phyloP scores from a whole-genome alignment of 2,888 invertebrate species.

The Cryptus armator region DNA sequence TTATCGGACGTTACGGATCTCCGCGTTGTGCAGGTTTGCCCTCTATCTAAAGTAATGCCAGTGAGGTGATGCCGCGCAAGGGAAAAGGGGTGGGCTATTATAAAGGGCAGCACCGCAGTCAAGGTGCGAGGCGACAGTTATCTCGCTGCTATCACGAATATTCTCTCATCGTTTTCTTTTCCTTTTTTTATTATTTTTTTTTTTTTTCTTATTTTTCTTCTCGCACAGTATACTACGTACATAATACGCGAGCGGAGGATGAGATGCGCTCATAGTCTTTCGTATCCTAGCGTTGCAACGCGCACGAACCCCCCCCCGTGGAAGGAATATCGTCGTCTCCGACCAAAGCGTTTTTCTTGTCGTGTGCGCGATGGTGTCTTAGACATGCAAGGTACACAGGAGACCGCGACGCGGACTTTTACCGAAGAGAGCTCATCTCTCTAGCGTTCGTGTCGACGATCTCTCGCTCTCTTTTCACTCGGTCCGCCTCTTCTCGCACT shows the following conservation, averaged over 20 bases:
- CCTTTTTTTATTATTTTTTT: constrained; percentile 18
- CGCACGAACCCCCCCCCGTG: not conserved
- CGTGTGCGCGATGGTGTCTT: constrained; percentile 73
- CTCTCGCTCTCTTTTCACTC: constrained; percentile 31
- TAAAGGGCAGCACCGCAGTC: constrained; percentile 13
- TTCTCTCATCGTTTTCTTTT: constrained; percentile 30
- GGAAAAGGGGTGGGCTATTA: not conserved
- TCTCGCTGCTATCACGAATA: constrained; percentile 63
- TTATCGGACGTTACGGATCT: constrained; percentile 6
- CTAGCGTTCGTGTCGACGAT: constrained; percentile 17
- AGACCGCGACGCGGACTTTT: constrained; percentile 7
- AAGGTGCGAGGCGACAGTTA: constrained; percentile 56
- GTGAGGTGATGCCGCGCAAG: not conserved
- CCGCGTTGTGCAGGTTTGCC: not conserved
- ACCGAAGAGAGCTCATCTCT: constrained; percentile 28
- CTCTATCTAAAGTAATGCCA: not conserved
- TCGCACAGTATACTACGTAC: constrained; percentile 19
- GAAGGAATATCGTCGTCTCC: constrained; percentile 30
- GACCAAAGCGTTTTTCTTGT: constrained; percentile 46
- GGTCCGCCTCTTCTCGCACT: constrained; percentile 55
- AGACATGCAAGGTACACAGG: constrained; percentile 81
- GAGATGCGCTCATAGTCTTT: constrained; percentile 21
- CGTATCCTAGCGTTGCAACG: constrained; percentile 46
- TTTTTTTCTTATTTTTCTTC: constrained; percentile 30
- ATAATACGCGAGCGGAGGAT: constrained; percentile 29